A percentile compares a stretch with the other conserved stretches of the same genome.
phyloP scores from a whole-genome alignment of 2,888 invertebrate genomes.

The Hypomecis punctinalis region DNA sequence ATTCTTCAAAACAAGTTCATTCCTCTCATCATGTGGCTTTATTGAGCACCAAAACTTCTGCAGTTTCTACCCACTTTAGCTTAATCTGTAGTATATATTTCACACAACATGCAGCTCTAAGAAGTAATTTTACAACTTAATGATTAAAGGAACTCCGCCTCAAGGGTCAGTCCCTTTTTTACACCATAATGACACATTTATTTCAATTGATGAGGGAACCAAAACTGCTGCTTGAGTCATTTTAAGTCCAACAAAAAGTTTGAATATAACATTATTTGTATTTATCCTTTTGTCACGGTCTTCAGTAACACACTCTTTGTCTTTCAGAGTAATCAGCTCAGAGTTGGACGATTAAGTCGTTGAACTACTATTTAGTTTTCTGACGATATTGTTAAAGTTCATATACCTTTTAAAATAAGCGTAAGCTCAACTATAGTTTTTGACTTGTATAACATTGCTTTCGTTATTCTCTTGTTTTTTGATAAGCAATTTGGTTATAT shows the following conservation, averaged over 20 bases:
- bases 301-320: slow-evolving; percentile 9
- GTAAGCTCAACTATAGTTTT: background rate
- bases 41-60: slow-evolving; percentile 3
- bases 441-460: background rate
- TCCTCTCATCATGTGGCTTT: background rate
- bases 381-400: slow-evolving; percentile 15
- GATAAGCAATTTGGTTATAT: background rate
- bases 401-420: slow-evolving; percentile 13
- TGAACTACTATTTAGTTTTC: slow-evolving; percentile 12
- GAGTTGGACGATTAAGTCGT: background rate
- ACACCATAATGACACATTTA: slow-evolving; percentile 35
- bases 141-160: slow-evolving; percentile 30
- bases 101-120: slow-evolving; percentile 17
- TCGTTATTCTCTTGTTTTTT: background rate
- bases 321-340: slow-evolving; percentile 10
- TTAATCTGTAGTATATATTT: slow-evolving; percentile 1
- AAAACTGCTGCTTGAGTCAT: slow-evolving; percentile 31
- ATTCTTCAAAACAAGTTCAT: slow-evolving; percentile 4
- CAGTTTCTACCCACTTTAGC: background rate
- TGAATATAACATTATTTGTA: slow-evolving; percentile 15
- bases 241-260: slow-evolving; percentile 22
- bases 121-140: slow-evolving; percentile 23
- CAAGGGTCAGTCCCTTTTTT: slow-evolving; percentile 33
- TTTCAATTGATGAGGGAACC: slow-evolving; percentile 29
- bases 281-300: slow-evolving; percentile 29